Conservation (phyloP, 2,113 vertebrate genomes). For the Erythrolamprus reginae region DNA sequence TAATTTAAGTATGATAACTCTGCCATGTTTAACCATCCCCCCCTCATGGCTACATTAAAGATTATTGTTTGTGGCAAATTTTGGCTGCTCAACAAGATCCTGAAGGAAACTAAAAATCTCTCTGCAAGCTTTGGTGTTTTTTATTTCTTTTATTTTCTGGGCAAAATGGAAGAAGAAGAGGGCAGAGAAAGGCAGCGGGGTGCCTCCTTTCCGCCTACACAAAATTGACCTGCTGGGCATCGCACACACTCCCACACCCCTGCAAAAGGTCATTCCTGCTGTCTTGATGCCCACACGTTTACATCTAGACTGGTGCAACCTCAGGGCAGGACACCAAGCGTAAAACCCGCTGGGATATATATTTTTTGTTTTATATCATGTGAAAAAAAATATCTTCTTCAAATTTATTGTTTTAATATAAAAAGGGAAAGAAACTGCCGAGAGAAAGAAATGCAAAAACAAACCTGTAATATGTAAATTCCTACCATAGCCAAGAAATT, state of each 20-base stretch:
- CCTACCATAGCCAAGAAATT: not conserved
- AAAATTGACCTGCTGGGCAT: not conserved
- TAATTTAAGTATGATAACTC: not conserved
- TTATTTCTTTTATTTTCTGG: not conserved
- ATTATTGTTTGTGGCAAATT: not conserved
- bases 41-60: not conserved
- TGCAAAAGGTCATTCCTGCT: not conserved
- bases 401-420: not conserved
- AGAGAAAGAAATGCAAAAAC: not conserved
- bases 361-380: not conserved
- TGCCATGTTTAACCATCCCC: not conserved
- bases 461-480: not conserved
- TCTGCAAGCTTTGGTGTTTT: not conserved
- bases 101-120: not conserved
- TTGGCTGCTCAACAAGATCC: not conserved
- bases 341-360: not conserved
- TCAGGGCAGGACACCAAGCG: not conserved
- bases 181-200: not conserved
- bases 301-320: not conserved
- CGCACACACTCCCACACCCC: no score
- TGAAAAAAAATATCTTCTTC: not conserved
- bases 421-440: not conserved
- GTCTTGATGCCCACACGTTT: not conserved
- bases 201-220: not conserved
- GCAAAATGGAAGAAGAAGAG: not conserved